phyloP scores from a whole-genome alignment of 2,888 invertebrate species.

The Scrobipalpa costella region DNA sequence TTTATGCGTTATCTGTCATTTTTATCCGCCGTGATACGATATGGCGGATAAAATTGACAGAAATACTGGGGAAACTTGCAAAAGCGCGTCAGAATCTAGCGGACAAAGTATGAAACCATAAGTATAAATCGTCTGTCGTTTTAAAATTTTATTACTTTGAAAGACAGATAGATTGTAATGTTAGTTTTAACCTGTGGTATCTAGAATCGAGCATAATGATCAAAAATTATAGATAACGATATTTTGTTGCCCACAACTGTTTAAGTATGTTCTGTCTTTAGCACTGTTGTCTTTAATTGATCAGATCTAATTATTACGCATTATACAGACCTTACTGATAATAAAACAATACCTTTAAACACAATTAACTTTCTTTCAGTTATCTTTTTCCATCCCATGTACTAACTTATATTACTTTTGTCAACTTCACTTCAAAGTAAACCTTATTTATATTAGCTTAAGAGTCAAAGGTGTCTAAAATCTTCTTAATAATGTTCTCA shows the following conservation, averaged over 20 bases:
- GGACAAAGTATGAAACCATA: too few relatives aligned
- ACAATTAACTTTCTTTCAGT: constrained; percentile 37
- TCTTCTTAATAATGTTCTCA: neutral
- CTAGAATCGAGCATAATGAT: too few relatives aligned
- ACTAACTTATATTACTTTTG: constrained; percentile 5
- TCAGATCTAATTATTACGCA: constrained; percentile 5
- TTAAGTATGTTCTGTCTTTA: neutral
- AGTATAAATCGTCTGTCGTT: too few relatives aligned
- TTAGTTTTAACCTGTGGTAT: too few relatives aligned
- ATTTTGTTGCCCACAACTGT: neutral
- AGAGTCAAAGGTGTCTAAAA: neutral
- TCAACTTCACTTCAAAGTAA: neutral
- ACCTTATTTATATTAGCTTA: neutral
- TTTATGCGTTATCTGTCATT: too few relatives aligned
- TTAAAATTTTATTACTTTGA: too few relatives aligned
- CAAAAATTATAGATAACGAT: neutral
- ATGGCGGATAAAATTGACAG: too few relatives aligned
- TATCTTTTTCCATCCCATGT: constrained; percentile 29
- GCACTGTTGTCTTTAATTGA: constrained; percentile 12
- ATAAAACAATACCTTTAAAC: constrained; percentile 25
- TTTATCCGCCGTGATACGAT: too few relatives aligned
- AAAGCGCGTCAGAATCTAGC: too few relatives aligned
- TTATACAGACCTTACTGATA: constrained; percentile 11
- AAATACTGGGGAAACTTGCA: too few relatives aligned
- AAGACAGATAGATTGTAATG: too few relatives aligned